Evolutionary conservation across 2,113 vertebrate species (phyloP).

Genomic region (Gila orcuttii): DNA sequence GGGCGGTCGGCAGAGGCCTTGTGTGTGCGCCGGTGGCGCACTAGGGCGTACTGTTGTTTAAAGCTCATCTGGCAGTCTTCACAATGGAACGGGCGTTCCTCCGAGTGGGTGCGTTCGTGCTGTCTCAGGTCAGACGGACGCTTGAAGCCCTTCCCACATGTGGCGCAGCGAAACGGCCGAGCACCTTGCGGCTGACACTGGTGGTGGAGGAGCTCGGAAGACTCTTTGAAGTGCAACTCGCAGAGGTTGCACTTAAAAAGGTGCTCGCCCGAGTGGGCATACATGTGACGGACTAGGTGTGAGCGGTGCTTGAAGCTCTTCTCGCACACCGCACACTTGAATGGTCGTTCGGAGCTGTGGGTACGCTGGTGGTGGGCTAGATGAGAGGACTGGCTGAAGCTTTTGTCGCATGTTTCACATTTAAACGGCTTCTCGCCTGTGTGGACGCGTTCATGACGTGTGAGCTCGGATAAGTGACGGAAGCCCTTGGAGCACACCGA

Average conservation of each 20-base stretch:
- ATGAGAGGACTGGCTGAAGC: conserved; percentile 97
- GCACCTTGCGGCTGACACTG: conserved; percentile 93
- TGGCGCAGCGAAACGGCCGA: conserved; percentile 90
- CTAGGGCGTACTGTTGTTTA: conserved; percentile 93
- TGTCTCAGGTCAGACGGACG: conserved; percentile 94
- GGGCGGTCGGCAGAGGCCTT: conserved; percentile 81
- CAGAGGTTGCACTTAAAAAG: conserved; percentile 96
- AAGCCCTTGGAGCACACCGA: conserved; percentile 96
- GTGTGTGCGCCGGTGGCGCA: conserved; percentile 93
- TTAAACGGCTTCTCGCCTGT: conserved; percentile 97
- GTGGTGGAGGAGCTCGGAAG: conserved; percentile 93
- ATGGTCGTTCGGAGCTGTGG: conserved; percentile 93
- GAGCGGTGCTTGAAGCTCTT: conserved; percentile 99
- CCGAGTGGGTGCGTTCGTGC: conserved; percentile 93
- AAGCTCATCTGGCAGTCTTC: conserved; percentile 99
- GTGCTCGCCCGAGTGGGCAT: conserved; percentile 92
- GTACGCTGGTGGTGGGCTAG: conserved; percentile 97
- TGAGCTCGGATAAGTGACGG: conserved; percentile 94
- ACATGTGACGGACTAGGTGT: conserved; percentile 97
- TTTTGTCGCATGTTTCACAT: conserved; percentile 94
- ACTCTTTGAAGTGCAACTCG: conserved; percentile 96
- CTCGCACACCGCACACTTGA: conserved; percentile 95
- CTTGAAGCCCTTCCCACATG: conserved; percentile 95
- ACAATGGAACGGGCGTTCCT: conserved; percentile 97
- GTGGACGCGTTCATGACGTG: conserved; percentile 93